These are phyloP conservation scores for Oryzias celebensis DNA, from an alignment of 2,113 vertebrate species.

Conservation along the genomic window DNA sequence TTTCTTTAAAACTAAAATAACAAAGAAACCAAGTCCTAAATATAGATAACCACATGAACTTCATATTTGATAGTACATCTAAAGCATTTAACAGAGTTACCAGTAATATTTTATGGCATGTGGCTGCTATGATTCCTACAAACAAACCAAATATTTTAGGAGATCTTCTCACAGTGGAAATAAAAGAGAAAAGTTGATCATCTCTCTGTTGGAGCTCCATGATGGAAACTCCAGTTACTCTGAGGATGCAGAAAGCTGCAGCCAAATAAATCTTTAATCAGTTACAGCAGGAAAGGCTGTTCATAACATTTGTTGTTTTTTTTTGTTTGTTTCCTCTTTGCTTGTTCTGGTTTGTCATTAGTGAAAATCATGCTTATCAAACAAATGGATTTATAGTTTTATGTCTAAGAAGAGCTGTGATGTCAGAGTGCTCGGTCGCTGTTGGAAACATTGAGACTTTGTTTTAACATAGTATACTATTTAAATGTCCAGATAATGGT, in stretches of 20 bases:
- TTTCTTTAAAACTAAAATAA: too few relatives aligned
- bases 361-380: conserved; percentile 6
- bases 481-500: background rate
- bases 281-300: background rate
- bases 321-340: conserved; percentile 18
- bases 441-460: too few relatives aligned
- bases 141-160: too few relatives aligned
- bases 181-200: background rate
- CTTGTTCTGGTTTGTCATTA: conserved; percentile 10
- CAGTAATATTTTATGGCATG: too few relatives aligned
- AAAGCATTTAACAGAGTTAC: too few relatives aligned
- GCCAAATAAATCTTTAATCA: conserved; percentile 26
- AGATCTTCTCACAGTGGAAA: too few relatives aligned
- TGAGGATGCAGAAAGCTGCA: conserved; percentile 4
- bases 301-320: conserved; percentile 11
- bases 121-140: too few relatives aligned
- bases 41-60: too few relatives aligned
- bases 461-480: background rate
- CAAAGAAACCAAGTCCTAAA: too few relatives aligned
- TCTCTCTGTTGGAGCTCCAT: background rate
- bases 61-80: too few relatives aligned
- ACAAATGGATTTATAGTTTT: background rate
- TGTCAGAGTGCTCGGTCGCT: background rate
- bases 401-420: conserved; percentile 13
- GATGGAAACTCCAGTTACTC: background rate